Percentiles rank a stretch among this genome's conserved stretches.
phyloP scores from a whole-genome alignment of 2,888 invertebrate genomes.

The Caenorhabditis zanzibari region DNA sequence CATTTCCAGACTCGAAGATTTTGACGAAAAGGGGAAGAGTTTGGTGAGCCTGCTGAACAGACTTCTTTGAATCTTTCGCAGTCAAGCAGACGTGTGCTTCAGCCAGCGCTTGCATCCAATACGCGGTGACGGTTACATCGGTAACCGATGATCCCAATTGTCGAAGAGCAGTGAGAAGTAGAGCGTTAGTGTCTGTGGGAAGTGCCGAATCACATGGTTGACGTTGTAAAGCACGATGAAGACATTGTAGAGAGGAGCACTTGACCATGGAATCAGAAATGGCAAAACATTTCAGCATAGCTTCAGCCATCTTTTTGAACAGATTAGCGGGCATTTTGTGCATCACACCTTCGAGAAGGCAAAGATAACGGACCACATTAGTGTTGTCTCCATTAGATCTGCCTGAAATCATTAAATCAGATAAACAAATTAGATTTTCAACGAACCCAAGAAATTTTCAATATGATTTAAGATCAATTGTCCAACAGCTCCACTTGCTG shows the following conservation, averaged over 20 bases:
- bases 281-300: constrained; percentile 74
- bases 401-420: constrained; percentile 45
- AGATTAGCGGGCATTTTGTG: constrained; percentile 78
- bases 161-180: constrained; percentile 74
- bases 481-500: constrained; percentile 75
- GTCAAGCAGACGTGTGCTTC: constrained; percentile 80
- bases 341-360: constrained; percentile 80
- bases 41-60: constrained; percentile 69
- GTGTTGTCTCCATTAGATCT: constrained; percentile 69
- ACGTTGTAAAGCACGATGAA: constrained; percentile 76
- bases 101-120: constrained; percentile 80
- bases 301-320: constrained; percentile 76
- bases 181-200: constrained; percentile 74
- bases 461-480: constrained; percentile 72
- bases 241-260: constrained; percentile 79
- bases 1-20: constrained; percentile 74
- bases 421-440: neutral
- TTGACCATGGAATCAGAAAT: constrained; percentile 77
- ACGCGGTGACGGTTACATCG: constrained; percentile 78
- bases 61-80: constrained; percentile 72
- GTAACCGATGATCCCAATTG: constrained; percentile 70
- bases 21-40: constrained; percentile 74
- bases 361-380: constrained; percentile 74
- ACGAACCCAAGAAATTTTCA: constrained; percentile 68
- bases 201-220: constrained; percentile 79